Base-by-base conservation (phyloP, 1,140 invertebrate species). In the Delia radicum region DNA sequence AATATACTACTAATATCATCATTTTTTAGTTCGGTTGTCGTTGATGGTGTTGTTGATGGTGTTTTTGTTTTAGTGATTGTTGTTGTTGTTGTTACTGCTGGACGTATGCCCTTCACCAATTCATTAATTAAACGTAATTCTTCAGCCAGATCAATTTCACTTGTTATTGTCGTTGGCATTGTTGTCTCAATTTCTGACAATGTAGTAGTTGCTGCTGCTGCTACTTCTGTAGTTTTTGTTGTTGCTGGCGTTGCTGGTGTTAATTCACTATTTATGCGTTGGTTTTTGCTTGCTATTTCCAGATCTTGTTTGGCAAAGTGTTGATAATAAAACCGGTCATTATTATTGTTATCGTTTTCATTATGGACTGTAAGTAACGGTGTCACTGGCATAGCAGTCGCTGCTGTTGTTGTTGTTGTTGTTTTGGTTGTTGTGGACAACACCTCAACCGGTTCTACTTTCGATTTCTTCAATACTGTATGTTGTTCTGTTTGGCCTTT, bases 241-340 rank as follows among this genome's bases (percentile, higher is more conserved):
- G 79, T 80, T 75, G 78, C 79, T 78, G 78, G 67, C 71, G 33
- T 55, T 31, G 65, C 10, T 24, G 69, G 13, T 37, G 69, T 24
- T 55, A n/a, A 15, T 69, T 61, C 67, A n/a, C n/a, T n/a, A n/a
- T n/a, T n/a, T n/a, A n/a, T n/a, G n/a, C n/a, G 15, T 13, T 62
- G 18, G n/a, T 42, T 69, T 31, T 21, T 31, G 29, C 21, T 18
- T 13, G 33, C 28, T 21, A 15, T 33, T 33, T 71, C 21, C 31
- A 71, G 15, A 71, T 55, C 37, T 73, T 48, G 71, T 48, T 73
- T 73, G 46, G 37, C 71, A 73, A 48, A 46, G 69, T 79, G 79
- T 77, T 84, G 81, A 81, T 83, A 82, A 78, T 83, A 81, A 83
- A 85, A 85, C 83, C 83, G 83, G 83, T 85, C 81, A 77, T 67